Evolutionary conservation across 2,888 invertebrate genomes (phyloP), one percentile per base, ranked within the genome.

Genomic region (Acronicta leporina): DNA sequence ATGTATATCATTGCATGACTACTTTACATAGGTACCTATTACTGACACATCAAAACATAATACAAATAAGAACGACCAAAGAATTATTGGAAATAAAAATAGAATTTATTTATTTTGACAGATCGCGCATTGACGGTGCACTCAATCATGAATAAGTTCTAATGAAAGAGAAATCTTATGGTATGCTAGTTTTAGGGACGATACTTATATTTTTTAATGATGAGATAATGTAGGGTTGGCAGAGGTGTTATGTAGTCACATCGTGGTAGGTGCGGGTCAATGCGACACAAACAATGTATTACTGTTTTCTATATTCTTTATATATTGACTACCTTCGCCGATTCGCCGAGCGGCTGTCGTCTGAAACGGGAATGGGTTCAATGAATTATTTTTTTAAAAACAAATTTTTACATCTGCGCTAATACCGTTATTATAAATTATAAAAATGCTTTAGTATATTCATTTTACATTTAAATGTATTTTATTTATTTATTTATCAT

Each of bases 241-340:
- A 66, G 27, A 54, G 10, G 44, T 48, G 51, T 35, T 20, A 16
- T 41, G 47, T 41, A 49, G 55, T 38, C 54, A 57, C 49, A 43
- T 48, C n/a, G 45, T 58, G 63, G 33, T 25, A 33, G 48, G 44
- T 54, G 73, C 40, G 59, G 55, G 63, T 62, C 66, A 71, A 66
- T 64, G 79, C 67, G 77, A 71, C 51, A 59, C 77, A 73, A 73
- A 77, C 64, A 71, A 77, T 80, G 67, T 73, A 69, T 73, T 68
- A 60, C 65, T 56, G 65, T 63, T 61, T 66, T 66, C 52, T 64
- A 66, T 63, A 63, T 60, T 50, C 42, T 68, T 59, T 53, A 63
- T 65, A 62, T 71, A 74, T 73, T 73, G 64, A 77, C 79, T 79
- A 74, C 60, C 45, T 35, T 50, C 56, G 52, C 66, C 52, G 60